Base-by-base conservation (phyloP, 2,888 invertebrate genomes). In the Drosophila borealis region DNA sequence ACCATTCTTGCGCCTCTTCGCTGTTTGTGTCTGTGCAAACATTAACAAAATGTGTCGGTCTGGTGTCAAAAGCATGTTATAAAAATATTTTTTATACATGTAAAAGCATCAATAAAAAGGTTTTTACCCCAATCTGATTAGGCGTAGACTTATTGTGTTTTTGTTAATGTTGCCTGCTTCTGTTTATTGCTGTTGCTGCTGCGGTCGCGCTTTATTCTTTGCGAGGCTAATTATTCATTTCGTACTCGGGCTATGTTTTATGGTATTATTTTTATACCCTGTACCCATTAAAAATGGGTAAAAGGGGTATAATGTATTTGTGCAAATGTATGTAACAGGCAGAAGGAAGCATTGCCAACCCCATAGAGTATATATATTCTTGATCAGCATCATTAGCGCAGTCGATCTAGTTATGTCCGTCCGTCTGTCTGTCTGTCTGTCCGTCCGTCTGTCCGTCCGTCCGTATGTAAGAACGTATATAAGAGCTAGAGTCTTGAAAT, bases 41-140 rank as follows among this genome's bases (percentile, higher is more conserved):
- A 73, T 84, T 75, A 74, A 70, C 64, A 75, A 78, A 72, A 80
- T 83, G 73, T 70, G 73, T 66, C 65, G 65, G 60, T 49, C 55
- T 59, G 70, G 55, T 46, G 42, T 41, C 21, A 56, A 81, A 84
- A 84, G 82, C 80, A 78, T 75, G 81, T 87, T 88, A 79, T 81
- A 88, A 88, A 88, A 88, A 85, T 88, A 88, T 86, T 85, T 85
- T 86, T 88, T 83, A 83, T 21, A 88, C 86, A 80, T 88, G 83
- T 85, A 78, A 85, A 83, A 80, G 83, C 86, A 80, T 83, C 88
- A 80, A 85, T 85, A 85, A 88, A 88, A 86, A 74, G 74, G 57
- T 76, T 70, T 66, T 42, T 46, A 44, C 51, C 14, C 49, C 21
- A 42, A 25, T 13, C 49, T 57, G 51, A 48, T 59, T 62, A 34